phyloP scores from a whole-genome alignment of 2,113 vertebrate species.

The Vicugna pacos region DNA sequence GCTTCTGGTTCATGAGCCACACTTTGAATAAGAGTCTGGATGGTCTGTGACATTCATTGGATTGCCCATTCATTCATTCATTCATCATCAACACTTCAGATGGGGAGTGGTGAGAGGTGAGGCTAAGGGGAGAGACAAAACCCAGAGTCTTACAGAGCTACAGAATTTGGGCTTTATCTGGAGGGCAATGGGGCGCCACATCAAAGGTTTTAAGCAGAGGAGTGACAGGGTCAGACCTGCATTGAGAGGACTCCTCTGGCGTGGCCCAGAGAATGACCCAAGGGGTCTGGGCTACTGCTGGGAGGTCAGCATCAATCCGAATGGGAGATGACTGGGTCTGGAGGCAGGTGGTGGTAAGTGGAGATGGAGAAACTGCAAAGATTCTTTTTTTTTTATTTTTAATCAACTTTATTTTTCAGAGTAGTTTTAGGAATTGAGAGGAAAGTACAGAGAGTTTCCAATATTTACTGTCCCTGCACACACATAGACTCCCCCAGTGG shows the following conservation, averaged over 20 bases:
- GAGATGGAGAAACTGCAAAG: neutral
- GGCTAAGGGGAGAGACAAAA: neutral
- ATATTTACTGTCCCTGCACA: neutral
- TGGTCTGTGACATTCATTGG: neutral
- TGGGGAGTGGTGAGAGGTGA: neutral
- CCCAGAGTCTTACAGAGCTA: neutral
- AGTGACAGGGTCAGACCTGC: neutral
- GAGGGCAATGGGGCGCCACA: neutral
- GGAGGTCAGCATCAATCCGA: accelerated
- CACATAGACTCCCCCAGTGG: neutral
- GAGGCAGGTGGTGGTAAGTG: neutral
- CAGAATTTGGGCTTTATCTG: neutral
- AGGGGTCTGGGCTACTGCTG: accelerated
- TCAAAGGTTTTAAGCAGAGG: neutral
- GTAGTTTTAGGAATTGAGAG: neutral
- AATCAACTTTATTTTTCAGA: constrained; percentile 17
- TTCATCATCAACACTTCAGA: neutral
- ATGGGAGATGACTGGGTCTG: neutral
- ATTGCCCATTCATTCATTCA: neutral
- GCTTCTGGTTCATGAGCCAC: neutral
- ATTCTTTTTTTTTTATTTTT: neutral
- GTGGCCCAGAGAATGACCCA: neutral
- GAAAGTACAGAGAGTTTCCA: neutral
- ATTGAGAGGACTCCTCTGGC: neutral
- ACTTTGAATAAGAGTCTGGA: neutral